Base-by-base conservation (phyloP, 2,113 vertebrate genomes). In the Podocnemis expansa region DNA sequence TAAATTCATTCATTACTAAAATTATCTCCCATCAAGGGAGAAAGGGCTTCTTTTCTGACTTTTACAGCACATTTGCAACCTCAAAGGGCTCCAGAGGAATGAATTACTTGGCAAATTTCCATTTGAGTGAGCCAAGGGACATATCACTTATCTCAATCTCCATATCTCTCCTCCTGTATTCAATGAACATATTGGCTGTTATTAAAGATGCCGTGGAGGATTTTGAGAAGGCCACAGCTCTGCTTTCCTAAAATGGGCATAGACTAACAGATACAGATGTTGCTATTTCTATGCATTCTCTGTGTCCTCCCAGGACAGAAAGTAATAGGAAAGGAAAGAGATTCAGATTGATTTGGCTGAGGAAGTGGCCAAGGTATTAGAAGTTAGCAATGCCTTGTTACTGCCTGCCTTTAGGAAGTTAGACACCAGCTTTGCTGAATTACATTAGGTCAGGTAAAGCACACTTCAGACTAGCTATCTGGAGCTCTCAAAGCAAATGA, bases 111-210 rank as follows among this genome's bases (percentile, higher is more conserved):
- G 41, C 8, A 38, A 45, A 41, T 83, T 91, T 38, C 54, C 19
- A 41, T 29, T 24, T 31, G 43, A 16, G 11, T 80, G 58, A 88
- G 67, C 31, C 75, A 63, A 82, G 52, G 29, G 38, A 29, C 38
- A 1, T 21, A 38, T 16, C 21, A 73, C 81, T 80, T 51, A 76
- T 29, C 12, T 76, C 45, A 5, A 6, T 43, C 54, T 63, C n/a
- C 4, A 2, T 2, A 0, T 87, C 41, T 55, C 82, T 56, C 4
- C 0, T 70, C 80, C 78, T 13, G 3, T 1, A 5, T 11, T 51
- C 31, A 5, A 5, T 55, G 58, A 89, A 51, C 2, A 45, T 38
- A 81, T 82, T 6, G 5, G 45, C 79, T 78, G 67, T 21, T 63
- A 9, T 12, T 67, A 67, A 84, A 54, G 2, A 8, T 2, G 80